Percentiles rank a stretch among this genome's conserved stretches.
phyloP scores from a whole-genome alignment of 2,888 invertebrate genomes.

The Rotaria macrura region DNA sequence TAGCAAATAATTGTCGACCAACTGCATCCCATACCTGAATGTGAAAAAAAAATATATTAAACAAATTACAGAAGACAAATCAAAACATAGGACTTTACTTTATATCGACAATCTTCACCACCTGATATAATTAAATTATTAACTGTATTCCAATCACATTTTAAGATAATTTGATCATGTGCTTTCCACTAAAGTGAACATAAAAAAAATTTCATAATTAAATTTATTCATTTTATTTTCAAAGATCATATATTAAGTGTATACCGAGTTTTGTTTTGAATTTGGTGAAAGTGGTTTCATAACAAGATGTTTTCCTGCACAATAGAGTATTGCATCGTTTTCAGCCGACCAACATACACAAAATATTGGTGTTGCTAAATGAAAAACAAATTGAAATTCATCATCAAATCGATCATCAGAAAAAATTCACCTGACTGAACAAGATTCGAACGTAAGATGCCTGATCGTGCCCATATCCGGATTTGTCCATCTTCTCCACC shows the following conservation, averaged over 20 bases:
- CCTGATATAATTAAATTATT: constrained; percentile 58
- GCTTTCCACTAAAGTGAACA: constrained; percentile 69
- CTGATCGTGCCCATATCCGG: constrained; percentile 91
- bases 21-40: constrained; percentile 71
- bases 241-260: background rate
- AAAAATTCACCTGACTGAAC: constrained; percentile 62
- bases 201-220: background rate
- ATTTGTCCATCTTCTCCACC: constrained; percentile 92
- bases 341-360: constrained; percentile 66
- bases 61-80: constrained; percentile 44
- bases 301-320: constrained; percentile 54
- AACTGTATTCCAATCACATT: constrained; percentile 57
- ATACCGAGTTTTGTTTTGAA: constrained; percentile 53
- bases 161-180: constrained; percentile 79
- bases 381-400: background rate
- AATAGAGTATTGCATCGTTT: constrained; percentile 55
- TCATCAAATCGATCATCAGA: background rate
- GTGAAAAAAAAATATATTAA: constrained; percentile 38
- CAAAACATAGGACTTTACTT: constrained; percentile 55
- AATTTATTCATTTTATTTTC: background rate
- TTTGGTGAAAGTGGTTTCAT: constrained; percentile 57
- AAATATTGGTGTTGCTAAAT: constrained; percentile 61
- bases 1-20: constrained; percentile 75
- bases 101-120: constrained; percentile 67
- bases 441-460: constrained; percentile 73